Evolutionary conservation across 2,113 vertebrate species (phyloP).

Genomic region (Sardina pilchardus): DNA sequence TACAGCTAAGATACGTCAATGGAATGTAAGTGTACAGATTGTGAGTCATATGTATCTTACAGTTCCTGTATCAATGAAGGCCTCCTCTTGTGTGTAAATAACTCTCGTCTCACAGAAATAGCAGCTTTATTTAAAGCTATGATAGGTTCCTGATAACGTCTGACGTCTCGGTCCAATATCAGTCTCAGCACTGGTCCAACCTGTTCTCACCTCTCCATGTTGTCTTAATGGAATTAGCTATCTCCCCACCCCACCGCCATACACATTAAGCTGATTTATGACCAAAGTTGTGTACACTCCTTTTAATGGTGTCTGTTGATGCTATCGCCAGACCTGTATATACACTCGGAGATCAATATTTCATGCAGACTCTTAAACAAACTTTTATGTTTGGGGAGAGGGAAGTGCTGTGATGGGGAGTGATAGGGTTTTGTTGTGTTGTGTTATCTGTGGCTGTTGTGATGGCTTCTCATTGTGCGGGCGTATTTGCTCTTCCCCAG

Average conservation of each 20-base stretch:
- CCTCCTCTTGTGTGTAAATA: neutral
- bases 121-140: neutral
- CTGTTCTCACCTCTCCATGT: neutral
- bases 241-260: neutral
- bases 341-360: neutral
- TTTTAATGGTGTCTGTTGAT: constrained; percentile 8
- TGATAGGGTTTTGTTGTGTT: constrained; percentile 33
- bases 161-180: neutral
- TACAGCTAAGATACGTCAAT: neutral
- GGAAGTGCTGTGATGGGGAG: neutral
- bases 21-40: neutral
- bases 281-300: constrained; percentile 1
- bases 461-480: constrained; percentile 25
- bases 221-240: constrained; percentile 4
- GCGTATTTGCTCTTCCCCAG: constrained; percentile 19
- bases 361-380: constrained; percentile 9
- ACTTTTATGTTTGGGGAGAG: constrained; percentile 15
- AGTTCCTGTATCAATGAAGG: neutral
- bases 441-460: constrained; percentile 8
- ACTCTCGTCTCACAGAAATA: neutral
- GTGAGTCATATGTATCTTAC: neutral
- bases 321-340: neutral
- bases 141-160: neutral
- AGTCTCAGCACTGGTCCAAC: neutral
- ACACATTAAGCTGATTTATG: constrained; percentile 8